Base-by-base conservation (phyloP, 1,140 invertebrate genomes). In the Nixonia krombeini region DNA sequence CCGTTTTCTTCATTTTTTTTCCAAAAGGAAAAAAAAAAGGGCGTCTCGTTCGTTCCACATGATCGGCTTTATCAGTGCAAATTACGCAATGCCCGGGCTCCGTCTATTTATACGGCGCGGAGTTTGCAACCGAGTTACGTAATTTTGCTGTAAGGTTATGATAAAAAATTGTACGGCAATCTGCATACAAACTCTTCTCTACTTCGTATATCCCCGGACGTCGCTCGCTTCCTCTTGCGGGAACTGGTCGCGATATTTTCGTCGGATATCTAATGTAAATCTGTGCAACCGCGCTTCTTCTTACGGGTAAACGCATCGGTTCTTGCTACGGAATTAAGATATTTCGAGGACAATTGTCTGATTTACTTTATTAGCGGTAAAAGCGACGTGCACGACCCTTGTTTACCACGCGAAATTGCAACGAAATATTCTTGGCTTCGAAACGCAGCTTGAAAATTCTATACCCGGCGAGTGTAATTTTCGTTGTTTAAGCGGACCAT, bases 101-200 rank as follows among this genome's bases (percentile, higher is more conserved):
- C 10, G 13, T 33, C 31, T 33, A 35, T 62, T 28, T 37, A 44
- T 50, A 13, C 25, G n/a, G n/a, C 16, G 4, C 8, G 2, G 25
- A 44, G 58, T 65, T 58, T 53, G 50, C 53, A 53, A 53, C 31
- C 25, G 42, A 57, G 53, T 49, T 58, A 53, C 21, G 58, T 47
- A 53, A 62, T 53, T 57, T 57, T 42, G 47, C 47, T 52, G 33
- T 46, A 41, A 35, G 46, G 46, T 64, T 64, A 51, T 57, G 29
- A 25, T 56, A 25, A n/a, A 56, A 57, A 64, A 46, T 51, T 52
- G 61, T 57, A 37, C 40, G 21, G 31, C 23, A 18, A 64, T 64
- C 51, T 64, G 52, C 52, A 64, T 64, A 57, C 51, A 64, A 64
- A 64, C 31, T 57, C 61, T 56, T 40, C 56, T 64, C 56, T 46